phyloP scores from a whole-genome alignment of 2,797 vertebrate genomes.

The Coendou prehensilis region DNA sequence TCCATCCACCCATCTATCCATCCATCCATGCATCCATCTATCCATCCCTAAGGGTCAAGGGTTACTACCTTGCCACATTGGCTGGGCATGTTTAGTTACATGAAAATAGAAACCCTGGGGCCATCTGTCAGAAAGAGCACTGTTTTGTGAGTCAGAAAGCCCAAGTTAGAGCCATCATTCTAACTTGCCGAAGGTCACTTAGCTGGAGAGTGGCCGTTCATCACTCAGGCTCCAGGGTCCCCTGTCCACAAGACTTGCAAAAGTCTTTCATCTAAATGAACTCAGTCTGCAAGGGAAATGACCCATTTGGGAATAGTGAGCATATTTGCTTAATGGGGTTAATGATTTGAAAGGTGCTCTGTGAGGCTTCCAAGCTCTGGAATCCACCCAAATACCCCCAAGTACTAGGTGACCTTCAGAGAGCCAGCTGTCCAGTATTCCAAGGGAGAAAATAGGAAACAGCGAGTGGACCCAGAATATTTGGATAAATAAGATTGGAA shows the following conservation, averaged over 20 bases:
- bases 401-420: not conserved
- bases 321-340: not conserved
- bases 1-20: accelerated
- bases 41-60: not conserved
- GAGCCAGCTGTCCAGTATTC: not conserved
- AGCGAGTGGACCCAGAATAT: not conserved
- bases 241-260: not conserved
- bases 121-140: not conserved
- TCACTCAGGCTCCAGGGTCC: not conserved
- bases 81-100: not conserved
- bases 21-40: accelerated
- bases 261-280: not conserved
- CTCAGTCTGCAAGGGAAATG: not conserved
- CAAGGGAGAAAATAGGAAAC: not conserved
- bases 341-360: slow-evolving; percentile 24
- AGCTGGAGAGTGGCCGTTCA: not conserved
- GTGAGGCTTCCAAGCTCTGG: slow-evolving; percentile 49
- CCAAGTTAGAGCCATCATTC: not conserved
- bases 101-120: not conserved
- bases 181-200: not conserved
- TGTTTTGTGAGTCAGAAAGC: not conserved
- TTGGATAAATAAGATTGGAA: not conserved
- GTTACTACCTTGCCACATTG: not conserved
- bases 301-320: not conserved
- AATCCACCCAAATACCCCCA: slow-evolving; percentile 14